Evolutionary conservation across 1,140 invertebrate genomes (phyloP).

Genomic region (Aphidius gifuensis): DNA sequence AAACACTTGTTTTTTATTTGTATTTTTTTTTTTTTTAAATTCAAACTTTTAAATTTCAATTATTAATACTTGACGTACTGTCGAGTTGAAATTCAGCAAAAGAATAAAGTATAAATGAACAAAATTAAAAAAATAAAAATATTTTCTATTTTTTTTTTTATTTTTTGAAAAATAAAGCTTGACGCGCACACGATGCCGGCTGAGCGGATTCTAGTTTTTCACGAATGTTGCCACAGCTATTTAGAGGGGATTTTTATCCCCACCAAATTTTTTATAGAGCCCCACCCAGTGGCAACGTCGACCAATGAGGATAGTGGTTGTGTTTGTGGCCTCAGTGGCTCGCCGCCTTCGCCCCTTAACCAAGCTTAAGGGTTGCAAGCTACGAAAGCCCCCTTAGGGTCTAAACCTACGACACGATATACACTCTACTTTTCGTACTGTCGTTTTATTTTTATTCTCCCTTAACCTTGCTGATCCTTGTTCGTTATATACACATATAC

Average conservation of each 20-base stretch:
- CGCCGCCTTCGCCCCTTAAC: conserved; percentile 51
- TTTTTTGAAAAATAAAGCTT: conserved; percentile 13
- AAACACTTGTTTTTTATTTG: too few relatives aligned
- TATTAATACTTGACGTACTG: too few relatives aligned
- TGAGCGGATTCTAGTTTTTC: conserved; percentile 56
- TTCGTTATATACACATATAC: not conserved
- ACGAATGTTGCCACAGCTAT: conserved; percentile 48
- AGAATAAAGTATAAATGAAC: too few relatives aligned
- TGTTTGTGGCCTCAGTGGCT: conserved; percentile 55
- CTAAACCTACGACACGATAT: conserved; percentile 25
- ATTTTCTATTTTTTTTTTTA: not conserved
- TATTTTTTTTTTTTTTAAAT: too few relatives aligned
- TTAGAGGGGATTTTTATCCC: conserved; percentile 55
- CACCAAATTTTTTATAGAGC: conserved; percentile 51
- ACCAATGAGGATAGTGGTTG: conserved; percentile 56
- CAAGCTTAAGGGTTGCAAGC: conserved; percentile 40
- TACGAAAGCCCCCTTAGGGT: conserved; percentile 19
- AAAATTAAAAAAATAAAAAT: too few relatives aligned
- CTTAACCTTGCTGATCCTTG: not conserved
- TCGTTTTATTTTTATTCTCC: conserved; percentile 1
- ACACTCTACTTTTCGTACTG: conserved; percentile 19
- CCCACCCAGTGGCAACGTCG: conserved; percentile 50
- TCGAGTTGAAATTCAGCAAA: too few relatives aligned
- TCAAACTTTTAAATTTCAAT: too few relatives aligned
- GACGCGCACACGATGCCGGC: conserved; percentile 51